Conservation (phyloP, 2,113 vertebrate species). For the Xiphophorus hellerii region DNA sequence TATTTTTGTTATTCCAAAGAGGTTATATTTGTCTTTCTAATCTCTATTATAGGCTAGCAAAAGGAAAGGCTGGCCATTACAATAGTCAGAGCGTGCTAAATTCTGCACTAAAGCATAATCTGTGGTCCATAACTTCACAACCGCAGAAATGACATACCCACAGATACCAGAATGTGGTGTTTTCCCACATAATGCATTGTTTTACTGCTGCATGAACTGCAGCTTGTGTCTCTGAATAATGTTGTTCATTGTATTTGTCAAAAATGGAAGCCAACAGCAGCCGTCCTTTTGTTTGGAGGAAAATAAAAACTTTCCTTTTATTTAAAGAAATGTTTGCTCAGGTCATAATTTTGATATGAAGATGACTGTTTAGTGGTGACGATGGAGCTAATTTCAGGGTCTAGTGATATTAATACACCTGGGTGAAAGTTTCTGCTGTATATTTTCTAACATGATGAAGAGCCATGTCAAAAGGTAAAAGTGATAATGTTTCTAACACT, state of each 20-base stretch:
- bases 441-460: too few relatives aligned
- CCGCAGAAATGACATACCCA: slow-evolving; percentile 16
- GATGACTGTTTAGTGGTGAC: too few relatives aligned
- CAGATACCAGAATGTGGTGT: too few relatives aligned
- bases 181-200: slow-evolving; percentile 40
- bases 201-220: slow-evolving; percentile 14
- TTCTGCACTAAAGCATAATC: slow-evolving; percentile 35
- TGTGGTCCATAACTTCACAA: slow-evolving; percentile 45
- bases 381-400: too few relatives aligned
- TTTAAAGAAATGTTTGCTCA: too few relatives aligned
- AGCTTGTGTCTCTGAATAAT: slow-evolving; percentile 37
- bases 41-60: not conserved
- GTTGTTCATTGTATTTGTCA: slow-evolving; percentile 54
- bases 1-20: slow-evolving; percentile 59
- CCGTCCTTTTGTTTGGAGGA: slow-evolving; percentile 24
- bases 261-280: slow-evolving; percentile 42
- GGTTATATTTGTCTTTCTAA: not conserved
- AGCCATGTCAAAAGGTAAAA: too few relatives aligned
- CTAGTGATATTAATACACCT: too few relatives aligned
- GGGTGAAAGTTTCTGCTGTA: too few relatives aligned
- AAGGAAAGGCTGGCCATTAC: not conserved
- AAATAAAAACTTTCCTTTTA: too few relatives aligned
- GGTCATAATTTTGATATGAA: too few relatives aligned
- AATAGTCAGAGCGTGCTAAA: slow-evolving; percentile 9
- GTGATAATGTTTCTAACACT: too few relatives aligned